These are phyloP conservation scores for Theristicus caerulescens DNA, from an alignment of 2,113 vertebrate genomes.

Conservation along the genomic window DNA sequence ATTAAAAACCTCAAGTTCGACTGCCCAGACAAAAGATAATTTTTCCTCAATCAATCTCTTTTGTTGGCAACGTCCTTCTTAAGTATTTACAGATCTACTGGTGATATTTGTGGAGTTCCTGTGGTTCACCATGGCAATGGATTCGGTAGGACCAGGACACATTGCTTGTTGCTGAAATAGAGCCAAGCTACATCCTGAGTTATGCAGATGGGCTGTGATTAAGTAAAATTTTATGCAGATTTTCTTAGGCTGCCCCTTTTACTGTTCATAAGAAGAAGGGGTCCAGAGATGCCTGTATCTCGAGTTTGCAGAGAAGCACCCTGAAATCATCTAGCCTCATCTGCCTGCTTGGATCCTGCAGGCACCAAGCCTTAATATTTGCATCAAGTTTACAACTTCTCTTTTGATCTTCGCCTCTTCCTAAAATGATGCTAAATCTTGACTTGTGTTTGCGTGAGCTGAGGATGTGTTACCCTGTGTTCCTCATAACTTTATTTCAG, in stretches of 20 bases:
- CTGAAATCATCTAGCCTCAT: neutral
- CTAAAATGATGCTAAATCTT: neutral
- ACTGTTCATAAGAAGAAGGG: neutral
- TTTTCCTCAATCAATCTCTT: neutral
- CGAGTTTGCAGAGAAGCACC: neutral
- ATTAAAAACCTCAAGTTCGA: conserved; percentile 18
- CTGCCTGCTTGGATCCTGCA: neutral
- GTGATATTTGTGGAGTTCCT: neutral
- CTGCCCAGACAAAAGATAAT: neutral
- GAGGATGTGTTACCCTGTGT: rapidly evolving
- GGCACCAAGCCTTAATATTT: neutral
- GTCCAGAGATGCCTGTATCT: neutral
- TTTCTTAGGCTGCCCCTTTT: neutral
- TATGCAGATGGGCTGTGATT: neutral
- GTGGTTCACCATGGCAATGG: neutral
- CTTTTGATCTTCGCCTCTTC: neutral
- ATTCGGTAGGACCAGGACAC: neutral
- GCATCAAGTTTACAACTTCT: neutral
- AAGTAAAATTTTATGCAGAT: neutral
- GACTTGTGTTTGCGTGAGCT: neutral
- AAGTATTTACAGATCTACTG: neutral
- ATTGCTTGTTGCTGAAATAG: neutral
- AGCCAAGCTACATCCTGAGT: neutral
- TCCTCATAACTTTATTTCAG: neutral
- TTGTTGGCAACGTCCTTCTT: neutral